Conservation (phyloP, 2,113 vertebrate genomes). For the Limnothrissa miodon region DNA sequence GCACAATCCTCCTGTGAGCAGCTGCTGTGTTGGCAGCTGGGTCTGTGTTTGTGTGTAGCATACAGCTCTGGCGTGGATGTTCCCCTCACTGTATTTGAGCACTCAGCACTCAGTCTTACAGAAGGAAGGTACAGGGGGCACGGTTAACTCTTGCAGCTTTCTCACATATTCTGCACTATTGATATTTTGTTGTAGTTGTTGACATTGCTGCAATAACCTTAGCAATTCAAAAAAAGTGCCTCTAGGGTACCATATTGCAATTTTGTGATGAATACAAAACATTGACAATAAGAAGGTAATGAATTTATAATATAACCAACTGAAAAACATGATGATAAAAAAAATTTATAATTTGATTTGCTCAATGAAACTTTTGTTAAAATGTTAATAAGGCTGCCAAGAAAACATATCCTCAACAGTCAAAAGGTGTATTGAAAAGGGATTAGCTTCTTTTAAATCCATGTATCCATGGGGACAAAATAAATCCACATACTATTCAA, state of each 20-base stretch:
- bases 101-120: slow-evolving; percentile 46
- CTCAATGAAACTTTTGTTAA: background rate
- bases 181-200: background rate
- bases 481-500: background rate
- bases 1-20: slow-evolving; percentile 45
- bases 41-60: slow-evolving; percentile 43
- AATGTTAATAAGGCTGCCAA: background rate
- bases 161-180: background rate
- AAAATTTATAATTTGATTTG: background rate
- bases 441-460: background rate
- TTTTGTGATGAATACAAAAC: background rate
- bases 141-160: background rate
- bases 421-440: background rate
- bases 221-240: background rate
- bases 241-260: background rate
- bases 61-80: slow-evolving; percentile 43
- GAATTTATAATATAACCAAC: background rate
- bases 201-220: background rate
- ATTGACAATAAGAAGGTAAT: background rate
- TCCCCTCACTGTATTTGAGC: slow-evolving; percentile 48
- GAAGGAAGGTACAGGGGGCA: background rate
- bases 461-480: background rate
- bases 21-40: slow-evolving; percentile 38
- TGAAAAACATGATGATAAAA: background rate
- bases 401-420: background rate